Conservation (phyloP, 2,797 vertebrate species). For the Gallinago stenura region DNA sequence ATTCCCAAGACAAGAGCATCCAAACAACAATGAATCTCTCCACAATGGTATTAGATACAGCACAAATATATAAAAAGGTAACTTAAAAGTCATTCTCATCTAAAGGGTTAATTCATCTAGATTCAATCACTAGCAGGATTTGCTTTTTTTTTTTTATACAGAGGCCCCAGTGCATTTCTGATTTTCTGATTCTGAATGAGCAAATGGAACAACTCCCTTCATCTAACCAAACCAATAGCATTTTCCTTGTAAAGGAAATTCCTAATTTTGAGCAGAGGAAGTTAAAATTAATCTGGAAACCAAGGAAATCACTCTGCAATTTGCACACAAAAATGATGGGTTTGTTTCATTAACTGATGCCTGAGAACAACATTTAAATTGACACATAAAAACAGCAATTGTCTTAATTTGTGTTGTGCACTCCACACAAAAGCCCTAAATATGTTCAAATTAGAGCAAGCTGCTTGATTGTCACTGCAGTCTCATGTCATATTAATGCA, state of each 20-base stretch:
- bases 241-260: slow-evolving; percentile 61
- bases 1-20: background rate
- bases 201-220: slow-evolving; percentile 29
- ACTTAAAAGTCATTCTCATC: background rate
- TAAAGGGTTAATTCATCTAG: slow-evolving; percentile 1
- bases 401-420: slow-evolving; percentile 97
- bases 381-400: slow-evolving; percentile 96
- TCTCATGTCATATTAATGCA: slow-evolving; percentile 98
- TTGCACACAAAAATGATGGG: slow-evolving; percentile 81
- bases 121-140: background rate
- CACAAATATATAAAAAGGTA: background rate
- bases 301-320: slow-evolving; percentile 59
- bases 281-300: slow-evolving; percentile 68
- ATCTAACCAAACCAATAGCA: slow-evolving; percentile 4
- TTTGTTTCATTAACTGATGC: slow-evolving; percentile 90
- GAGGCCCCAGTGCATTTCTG: background rate
- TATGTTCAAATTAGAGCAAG: slow-evolving; percentile 99
- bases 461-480: slow-evolving; percentile 98
- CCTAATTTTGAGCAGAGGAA: slow-evolving; percentile 61
- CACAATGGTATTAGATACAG: background rate
- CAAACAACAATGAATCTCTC: background rate
- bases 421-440: slow-evolving; percentile 95
- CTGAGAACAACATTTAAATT: slow-evolving; percentile 87
- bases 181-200: background rate
- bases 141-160: background rate